phyloP scores from a whole-genome alignment of 2,797 vertebrate species.

The Scomberomorus guttatus region DNA sequence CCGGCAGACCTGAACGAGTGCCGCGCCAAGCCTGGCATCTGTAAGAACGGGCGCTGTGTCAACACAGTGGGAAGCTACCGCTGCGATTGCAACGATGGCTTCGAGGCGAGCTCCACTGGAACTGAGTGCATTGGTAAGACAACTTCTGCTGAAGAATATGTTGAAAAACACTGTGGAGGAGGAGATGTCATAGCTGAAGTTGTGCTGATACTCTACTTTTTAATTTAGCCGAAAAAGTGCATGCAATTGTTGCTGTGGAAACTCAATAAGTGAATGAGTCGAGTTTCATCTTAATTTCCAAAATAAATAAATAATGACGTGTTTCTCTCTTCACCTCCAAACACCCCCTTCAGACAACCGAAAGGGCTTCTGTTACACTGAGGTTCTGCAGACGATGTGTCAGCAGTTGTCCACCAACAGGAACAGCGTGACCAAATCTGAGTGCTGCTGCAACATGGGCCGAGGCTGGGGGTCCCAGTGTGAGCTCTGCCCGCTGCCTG shows the following conservation, averaged over 20 bases:
- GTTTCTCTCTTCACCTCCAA: not conserved
- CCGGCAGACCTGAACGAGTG: slow-evolving; percentile 94
- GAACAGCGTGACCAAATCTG: slow-evolving; percentile 91
- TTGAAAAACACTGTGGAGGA: not conserved
- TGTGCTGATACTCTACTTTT: not conserved
- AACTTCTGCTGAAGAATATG: not conserved
- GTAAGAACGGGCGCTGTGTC: slow-evolving; percentile 92
- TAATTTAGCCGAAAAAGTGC: too few species aligned
- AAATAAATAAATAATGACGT: not conserved
- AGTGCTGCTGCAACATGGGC: slow-evolving; percentile 93
- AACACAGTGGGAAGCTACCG: slow-evolving; percentile 93
- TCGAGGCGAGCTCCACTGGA: slow-evolving; percentile 89
- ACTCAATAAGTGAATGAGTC: not conserved
- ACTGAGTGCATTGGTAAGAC: slow-evolving; percentile 92
- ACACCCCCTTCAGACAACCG: slow-evolving; percentile 86
- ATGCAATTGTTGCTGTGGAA: too few species aligned
- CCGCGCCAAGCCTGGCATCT: slow-evolving; percentile 90
- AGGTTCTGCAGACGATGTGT: slow-evolving; percentile 93
- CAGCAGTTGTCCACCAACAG: slow-evolving; percentile 92
- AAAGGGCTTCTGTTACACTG: slow-evolving; percentile 92
- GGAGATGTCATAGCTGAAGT: too few species aligned
- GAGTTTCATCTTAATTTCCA: not conserved
- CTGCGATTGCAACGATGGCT: slow-evolving; percentile 94
- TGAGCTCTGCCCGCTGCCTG: slow-evolving; percentile 93
- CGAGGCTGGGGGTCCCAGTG: slow-evolving; percentile 94